phyloP scores from a whole-genome alignment of 2,113 vertebrate genomes.

The Regulus satrapa region DNA sequence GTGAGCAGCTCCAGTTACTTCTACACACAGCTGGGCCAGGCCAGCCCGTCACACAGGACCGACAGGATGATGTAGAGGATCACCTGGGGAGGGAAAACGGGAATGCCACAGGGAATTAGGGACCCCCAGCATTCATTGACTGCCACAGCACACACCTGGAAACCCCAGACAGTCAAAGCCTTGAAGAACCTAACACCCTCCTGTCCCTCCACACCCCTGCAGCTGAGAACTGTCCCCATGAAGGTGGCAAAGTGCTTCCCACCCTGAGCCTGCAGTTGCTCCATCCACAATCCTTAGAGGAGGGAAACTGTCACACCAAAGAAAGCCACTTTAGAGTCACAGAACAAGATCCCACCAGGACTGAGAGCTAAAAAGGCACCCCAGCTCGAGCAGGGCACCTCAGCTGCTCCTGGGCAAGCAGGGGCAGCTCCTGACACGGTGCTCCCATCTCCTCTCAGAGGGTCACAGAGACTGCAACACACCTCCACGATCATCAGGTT shows the following conservation, averaged over 20 bases:
- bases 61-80: conserved; percentile 89
- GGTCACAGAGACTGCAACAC: background rate
- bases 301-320: fast-evolving
- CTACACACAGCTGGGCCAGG: conserved; percentile 84
- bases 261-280: background rate
- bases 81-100: conserved; percentile 68
- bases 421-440: background rate
- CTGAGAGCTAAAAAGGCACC: background rate
- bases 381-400: background rate
- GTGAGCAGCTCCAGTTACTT: conserved; percentile 70
- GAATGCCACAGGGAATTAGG: fast-evolving
- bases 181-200: fast-evolving
- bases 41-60: conserved; percentile 84
- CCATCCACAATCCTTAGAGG: too few relatives aligned
- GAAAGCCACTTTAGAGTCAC: background rate
- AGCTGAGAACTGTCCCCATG: fast-evolving
- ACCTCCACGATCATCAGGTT: fast-evolving
- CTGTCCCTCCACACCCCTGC: background rate
- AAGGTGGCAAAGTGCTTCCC: background rate
- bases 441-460: background rate
- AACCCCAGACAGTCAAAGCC: fast-evolving
- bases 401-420: background rate
- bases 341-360: background rate
- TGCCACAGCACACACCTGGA: background rate
- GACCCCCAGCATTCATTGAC: fast-evolving